Evolutionary conservation across 2,113 vertebrate species (phyloP).

Genomic region (Zingel zingel): DNA sequence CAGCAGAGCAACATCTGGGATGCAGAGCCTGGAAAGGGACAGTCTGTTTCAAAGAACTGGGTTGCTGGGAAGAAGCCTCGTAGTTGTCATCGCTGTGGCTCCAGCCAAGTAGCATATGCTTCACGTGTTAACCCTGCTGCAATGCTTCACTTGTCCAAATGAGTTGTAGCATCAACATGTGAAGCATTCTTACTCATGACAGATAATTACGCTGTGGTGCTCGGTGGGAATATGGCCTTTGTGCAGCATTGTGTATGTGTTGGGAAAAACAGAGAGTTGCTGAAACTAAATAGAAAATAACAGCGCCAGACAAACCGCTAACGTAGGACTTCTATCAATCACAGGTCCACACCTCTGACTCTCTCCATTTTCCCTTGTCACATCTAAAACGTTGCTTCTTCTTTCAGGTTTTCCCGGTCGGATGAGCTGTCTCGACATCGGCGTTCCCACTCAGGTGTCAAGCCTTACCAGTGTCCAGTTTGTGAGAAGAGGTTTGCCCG

Average conservation of each 20-base stretch:
- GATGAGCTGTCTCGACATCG: constrained; percentile 95
- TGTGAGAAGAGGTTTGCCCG: constrained; percentile 97
- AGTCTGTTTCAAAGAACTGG: constrained; percentile 36
- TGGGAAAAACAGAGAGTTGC: constrained; percentile 11
- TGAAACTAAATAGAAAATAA: constrained; percentile 6
- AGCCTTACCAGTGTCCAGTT: constrained; percentile 94
- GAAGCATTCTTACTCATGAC: constrained; percentile 11
- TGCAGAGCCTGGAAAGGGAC: constrained; percentile 35
- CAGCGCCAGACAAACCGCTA: not conserved
- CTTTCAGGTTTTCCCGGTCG: constrained; percentile 93
- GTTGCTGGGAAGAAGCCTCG: constrained; percentile 38
- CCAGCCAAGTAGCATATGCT: constrained; percentile 8
- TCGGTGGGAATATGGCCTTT: not conserved
- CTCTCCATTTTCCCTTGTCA: not conserved
- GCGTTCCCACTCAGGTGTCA: constrained; percentile 95
- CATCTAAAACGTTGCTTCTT: constrained; percentile 5
- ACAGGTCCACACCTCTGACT: not conserved
- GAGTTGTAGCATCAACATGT: constrained; percentile 31
- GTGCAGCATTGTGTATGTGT: not conserved
- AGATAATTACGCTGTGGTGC: constrained; percentile 2
- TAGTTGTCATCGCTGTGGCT: constrained; percentile 20
- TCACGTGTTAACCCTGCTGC: constrained; percentile 7
- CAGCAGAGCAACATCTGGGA: constrained; percentile 58
- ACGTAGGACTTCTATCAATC: no score
- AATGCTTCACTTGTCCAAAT: constrained; percentile 9